phyloP scores from a whole-genome alignment of 2,888 invertebrate species.

The Encarsia formosa region DNA sequence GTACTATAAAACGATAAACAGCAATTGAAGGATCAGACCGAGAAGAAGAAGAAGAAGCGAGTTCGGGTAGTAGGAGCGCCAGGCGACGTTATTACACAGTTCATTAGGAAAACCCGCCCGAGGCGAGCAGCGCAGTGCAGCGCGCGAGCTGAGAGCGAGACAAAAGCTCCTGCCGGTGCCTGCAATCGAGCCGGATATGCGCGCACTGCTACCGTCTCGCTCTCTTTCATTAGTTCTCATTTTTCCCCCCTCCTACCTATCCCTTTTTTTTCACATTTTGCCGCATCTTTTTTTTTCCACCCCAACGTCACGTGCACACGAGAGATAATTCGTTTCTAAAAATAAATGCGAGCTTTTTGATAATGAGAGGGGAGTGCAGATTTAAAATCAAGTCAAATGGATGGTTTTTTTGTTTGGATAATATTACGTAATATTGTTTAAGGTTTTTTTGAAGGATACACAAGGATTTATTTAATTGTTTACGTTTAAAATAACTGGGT shows the following conservation, averaged over 20 bases:
- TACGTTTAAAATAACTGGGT: too few relatives aligned
- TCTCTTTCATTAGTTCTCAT: constrained; percentile 25
- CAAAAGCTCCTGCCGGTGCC: constrained; percentile 6
- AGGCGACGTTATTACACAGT: constrained; percentile 47
- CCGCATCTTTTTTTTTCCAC: not conserved
- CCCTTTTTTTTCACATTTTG: constrained; percentile 3
- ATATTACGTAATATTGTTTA: too few relatives aligned
- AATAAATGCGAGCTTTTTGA: too few relatives aligned
- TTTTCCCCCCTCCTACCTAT: constrained; percentile 11
- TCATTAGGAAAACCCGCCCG: constrained; percentile 44
- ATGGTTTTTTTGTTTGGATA: too few relatives aligned
- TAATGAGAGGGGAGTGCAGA: too few relatives aligned
- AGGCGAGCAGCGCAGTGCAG: constrained; percentile 28
- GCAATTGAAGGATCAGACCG: not conserved
- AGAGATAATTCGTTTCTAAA: too few relatives aligned
- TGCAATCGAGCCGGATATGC: constrained; percentile 17
- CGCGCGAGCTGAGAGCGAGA: constrained; percentile 9
- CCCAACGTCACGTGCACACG: too few relatives aligned
- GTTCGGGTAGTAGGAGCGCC: constrained; percentile 7
- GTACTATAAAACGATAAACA: constrained; percentile 5
- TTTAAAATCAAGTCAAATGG: too few relatives aligned
- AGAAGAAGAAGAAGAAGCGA: constrained; percentile 5
- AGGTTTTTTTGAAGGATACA: too few relatives aligned
- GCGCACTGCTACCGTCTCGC: constrained; percentile 7
- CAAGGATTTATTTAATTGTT: too few relatives aligned